Evolutionary conservation across 1,140 invertebrate species (phyloP).

Genomic region (Yoshiicerus persimilis): DNA sequence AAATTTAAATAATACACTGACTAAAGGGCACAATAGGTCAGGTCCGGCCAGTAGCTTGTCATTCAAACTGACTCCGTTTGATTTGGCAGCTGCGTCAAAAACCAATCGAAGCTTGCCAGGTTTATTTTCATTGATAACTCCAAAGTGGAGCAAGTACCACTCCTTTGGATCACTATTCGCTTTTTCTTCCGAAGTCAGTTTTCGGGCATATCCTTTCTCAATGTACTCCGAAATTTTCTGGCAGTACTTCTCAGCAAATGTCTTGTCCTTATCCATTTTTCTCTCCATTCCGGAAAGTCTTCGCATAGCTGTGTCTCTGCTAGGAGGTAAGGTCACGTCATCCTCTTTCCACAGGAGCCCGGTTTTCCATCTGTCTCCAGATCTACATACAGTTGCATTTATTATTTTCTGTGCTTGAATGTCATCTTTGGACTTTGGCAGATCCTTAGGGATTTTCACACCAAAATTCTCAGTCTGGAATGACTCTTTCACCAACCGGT

Average conservation of each 20-base stretch:
- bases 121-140: slow-evolving; percentile 31
- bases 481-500: background rate
- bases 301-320: too few relatives aligned
- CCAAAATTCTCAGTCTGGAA: background rate
- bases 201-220: background rate
- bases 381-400: too few relatives aligned
- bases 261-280: too few relatives aligned
- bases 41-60: slow-evolving; percentile 10
- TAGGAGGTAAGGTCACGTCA: too few relatives aligned
- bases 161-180: background rate
- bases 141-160: slow-evolving; percentile 44
- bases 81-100: slow-evolving; percentile 41
- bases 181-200: background rate
- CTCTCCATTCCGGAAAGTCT: too few relatives aligned
- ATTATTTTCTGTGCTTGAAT: too few relatives aligned
- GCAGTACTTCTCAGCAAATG: too few relatives aligned
- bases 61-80: too few relatives aligned
- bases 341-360: too few relatives aligned
- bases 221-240: background rate
- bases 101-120: slow-evolving; percentile 42
- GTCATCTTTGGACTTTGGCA: too few relatives aligned
- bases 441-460: background rate
- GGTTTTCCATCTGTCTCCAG: too few relatives aligned
- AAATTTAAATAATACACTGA: slow-evolving; percentile 36
- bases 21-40: background rate